Conservation (phyloP, 2,113 vertebrate genomes). For the Neopipo cinnamomea region DNA sequence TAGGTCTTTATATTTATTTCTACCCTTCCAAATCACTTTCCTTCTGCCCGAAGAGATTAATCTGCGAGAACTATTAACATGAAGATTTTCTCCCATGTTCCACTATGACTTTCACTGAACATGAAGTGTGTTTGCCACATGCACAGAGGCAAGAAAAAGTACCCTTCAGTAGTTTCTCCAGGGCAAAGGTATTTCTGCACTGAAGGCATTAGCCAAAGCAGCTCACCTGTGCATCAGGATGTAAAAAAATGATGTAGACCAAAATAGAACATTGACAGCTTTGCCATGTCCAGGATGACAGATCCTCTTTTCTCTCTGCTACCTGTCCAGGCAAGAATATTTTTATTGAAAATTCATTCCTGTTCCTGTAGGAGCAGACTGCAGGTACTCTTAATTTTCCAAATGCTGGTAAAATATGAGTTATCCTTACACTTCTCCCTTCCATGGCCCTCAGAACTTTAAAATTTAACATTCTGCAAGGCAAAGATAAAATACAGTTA, state of each 20-base stretch:
- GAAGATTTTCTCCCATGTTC: not conserved
- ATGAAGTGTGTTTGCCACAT: not conserved
- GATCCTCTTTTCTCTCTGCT: not conserved
- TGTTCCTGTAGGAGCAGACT: not conserved
- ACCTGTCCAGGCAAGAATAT: not conserved
- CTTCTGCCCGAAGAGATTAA: not conserved
- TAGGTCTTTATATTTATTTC: not conserved
- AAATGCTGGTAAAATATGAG: not conserved
- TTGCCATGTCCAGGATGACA: not conserved
- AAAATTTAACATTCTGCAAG: not conserved
- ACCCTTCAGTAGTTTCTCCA: not conserved
- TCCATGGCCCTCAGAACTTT: not conserved
- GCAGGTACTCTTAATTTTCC: not conserved
- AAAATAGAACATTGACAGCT: not conserved
- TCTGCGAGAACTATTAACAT: not conserved
- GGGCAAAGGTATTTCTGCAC: not conserved
- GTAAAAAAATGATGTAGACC: not conserved
- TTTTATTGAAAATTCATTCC: not conserved
- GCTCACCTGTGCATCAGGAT: not conserved
- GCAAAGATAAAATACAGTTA: not conserved
- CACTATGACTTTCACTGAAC: not conserved
- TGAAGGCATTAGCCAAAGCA: not conserved
- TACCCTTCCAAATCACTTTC: not conserved
- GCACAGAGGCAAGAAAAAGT: not conserved
- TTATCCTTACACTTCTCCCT: not conserved